phyloP scores from a whole-genome alignment of 2,113 vertebrate species.

The Piprites chloris region DNA sequence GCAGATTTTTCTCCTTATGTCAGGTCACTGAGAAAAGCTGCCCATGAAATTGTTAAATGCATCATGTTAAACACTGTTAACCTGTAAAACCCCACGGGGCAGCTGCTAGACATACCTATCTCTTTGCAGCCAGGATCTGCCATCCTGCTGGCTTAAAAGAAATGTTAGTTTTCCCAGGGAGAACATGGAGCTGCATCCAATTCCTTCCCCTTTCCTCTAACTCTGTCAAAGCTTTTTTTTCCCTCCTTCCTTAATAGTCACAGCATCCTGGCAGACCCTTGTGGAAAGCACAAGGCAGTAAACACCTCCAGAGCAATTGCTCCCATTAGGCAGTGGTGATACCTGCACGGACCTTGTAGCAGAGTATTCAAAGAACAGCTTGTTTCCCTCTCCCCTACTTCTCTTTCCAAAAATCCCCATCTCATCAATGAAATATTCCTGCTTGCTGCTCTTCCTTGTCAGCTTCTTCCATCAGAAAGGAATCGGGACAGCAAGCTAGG shows the following conservation, averaged over 20 bases:
- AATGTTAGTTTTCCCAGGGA: constrained; percentile 38
- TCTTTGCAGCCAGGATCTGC: constrained; percentile 41
- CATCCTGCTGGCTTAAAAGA: constrained; percentile 39
- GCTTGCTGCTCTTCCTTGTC: not conserved
- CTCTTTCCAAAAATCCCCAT: not conserved
- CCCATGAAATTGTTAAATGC: constrained; percentile 23
- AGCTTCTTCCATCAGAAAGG: not conserved
- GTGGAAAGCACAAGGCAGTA: not conserved
- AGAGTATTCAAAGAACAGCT: not conserved
- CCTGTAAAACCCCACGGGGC: not conserved
- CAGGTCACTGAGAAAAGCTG: not conserved
- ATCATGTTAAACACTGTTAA: not conserved
- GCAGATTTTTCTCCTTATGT: not conserved
- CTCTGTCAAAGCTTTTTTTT: not conserved
- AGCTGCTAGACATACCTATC: constrained; percentile 36
- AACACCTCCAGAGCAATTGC: not conserved
- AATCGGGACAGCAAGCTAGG: not conserved
- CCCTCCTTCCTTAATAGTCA: not conserved
- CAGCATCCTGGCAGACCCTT: not conserved
- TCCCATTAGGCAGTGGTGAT: not conserved
- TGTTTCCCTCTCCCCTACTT: not conserved
- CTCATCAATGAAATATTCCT: not conserved
- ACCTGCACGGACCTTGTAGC: not conserved
- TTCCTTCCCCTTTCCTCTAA: not conserved
- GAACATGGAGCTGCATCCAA: not conserved